Conservation (phyloP, 1,140 invertebrate genomes). For the Cotesia chilonis region DNA sequence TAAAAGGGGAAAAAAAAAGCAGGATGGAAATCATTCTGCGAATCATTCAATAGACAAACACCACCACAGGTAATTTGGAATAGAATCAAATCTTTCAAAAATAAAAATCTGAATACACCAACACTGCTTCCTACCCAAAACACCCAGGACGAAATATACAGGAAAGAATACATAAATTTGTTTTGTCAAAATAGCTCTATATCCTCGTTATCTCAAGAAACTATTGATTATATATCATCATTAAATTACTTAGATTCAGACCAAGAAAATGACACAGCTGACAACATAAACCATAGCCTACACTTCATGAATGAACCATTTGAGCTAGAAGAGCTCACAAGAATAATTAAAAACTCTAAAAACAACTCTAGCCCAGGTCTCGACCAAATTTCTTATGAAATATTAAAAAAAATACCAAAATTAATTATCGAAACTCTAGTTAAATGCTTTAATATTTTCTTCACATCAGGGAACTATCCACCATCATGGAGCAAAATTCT, state of each 20-base stretch:
- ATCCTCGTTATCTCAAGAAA: too few species aligned
- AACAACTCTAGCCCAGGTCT: too few species aligned
- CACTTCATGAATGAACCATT: too few species aligned
- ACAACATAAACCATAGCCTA: too few species aligned
- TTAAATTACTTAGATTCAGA: too few species aligned
- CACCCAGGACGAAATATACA: neutral
- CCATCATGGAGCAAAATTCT: conserved; percentile 17
- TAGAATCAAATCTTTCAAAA: conserved; percentile 22
- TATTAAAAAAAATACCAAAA: neutral
- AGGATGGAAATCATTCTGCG: conserved; percentile 3
- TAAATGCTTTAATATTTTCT: neutral
- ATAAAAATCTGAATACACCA: neutral
- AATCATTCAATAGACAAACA: neutral
- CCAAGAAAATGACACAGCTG: too few species aligned
- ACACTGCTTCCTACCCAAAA: neutral
- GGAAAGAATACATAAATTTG: neutral
- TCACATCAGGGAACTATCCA: neutral
- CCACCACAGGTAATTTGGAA: neutral
- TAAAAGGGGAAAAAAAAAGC: conserved; percentile 10
- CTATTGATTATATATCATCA: too few species aligned
- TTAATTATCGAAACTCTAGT: neutral
- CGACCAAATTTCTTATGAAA: too few species aligned
- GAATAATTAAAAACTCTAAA: too few species aligned
- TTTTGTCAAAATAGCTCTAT: too few species aligned
- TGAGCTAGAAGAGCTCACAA: too few species aligned